phyloP scores from a whole-genome alignment of 2,797 vertebrate species.

The Corythornis leucogaster region DNA sequence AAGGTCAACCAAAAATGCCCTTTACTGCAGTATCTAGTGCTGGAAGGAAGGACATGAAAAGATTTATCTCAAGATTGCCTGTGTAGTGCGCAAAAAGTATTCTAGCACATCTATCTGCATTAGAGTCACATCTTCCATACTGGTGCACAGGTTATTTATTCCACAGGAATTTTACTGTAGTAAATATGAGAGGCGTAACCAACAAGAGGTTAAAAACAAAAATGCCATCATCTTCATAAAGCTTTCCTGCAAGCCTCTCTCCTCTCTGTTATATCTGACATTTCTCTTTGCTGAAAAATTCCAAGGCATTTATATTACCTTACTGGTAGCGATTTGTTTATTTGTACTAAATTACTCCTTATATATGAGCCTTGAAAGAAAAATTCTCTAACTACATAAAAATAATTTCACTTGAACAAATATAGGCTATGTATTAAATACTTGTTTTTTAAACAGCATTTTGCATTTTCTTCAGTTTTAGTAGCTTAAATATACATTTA shows the following conservation, averaged over 20 bases:
- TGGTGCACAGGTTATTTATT: neutral
- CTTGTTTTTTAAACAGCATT: neutral
- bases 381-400: neutral
- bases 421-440: neutral
- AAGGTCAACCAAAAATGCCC: neutral
- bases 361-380: neutral
- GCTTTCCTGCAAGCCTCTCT: neutral
- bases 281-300: neutral
- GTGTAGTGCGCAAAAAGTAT: neutral
- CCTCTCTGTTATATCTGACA: neutral
- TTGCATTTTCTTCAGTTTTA: neutral
- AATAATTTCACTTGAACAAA: neutral
- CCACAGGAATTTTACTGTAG: neutral
- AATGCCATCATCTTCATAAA: neutral
- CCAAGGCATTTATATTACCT: neutral
- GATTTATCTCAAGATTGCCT: neutral
- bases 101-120: neutral
- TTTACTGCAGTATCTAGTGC: neutral
- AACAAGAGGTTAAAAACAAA: neutral
- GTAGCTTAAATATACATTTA: neutral
- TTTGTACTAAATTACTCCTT: neutral
- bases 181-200: neutral
- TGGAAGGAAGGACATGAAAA: neutral
- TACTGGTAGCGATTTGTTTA: neutral
- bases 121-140: neutral